Base-by-base conservation (phyloP, 2,797 vertebrate genomes). In the Darevskia mixta region DNA sequence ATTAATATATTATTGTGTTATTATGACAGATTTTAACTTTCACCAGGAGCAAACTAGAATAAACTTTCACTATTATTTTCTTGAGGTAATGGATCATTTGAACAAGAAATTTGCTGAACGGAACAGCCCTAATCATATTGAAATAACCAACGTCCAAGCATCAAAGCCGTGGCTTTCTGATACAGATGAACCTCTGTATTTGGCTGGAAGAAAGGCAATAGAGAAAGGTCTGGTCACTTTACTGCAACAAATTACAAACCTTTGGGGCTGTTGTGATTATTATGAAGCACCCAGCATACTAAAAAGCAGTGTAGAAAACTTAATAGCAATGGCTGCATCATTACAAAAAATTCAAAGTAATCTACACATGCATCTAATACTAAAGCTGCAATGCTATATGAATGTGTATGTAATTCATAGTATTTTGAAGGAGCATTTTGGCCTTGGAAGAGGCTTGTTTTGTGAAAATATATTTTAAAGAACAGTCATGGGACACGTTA, bases 61-160 rank as follows among this genome's bases (percentile, higher is more conserved):
- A 61, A 18, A 61, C 32, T 20, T 84, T 83, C 35, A 38, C n/a
- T 85, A 17, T 76, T 49, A 0, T 27, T 27, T 1, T 86, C 61
- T 91, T 93, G 1, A 98, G 97, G 97, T 98, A 64, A 96, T 92
- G 4, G 96, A 96, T 66, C 95, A 97, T 89, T 95, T 98, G 61
- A 95, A 97, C 29, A 93, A 41, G 0, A 92, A 96, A 84, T 98
- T 98, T 93, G 94, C 96, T 82, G 96, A 96, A 88, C 94, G 96
- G 80, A 98, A 97, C 8, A 98, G 97, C 92, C 97, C 97, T 3
- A 98, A 98, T 93, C 96, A 92, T 85, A 94, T 98, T 90, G 95
- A 96, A 83, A 94, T 98, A 45, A 97, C 97, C 0, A 97, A 97
- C 96, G 69, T 96, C 4, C 92, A 97, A 0, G 97, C 97, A 35